These are phyloP conservation scores for Oreochromis tanganicae DNA, from an alignment of 2,113 vertebrate genomes.

Conservation along the genomic window DNA sequence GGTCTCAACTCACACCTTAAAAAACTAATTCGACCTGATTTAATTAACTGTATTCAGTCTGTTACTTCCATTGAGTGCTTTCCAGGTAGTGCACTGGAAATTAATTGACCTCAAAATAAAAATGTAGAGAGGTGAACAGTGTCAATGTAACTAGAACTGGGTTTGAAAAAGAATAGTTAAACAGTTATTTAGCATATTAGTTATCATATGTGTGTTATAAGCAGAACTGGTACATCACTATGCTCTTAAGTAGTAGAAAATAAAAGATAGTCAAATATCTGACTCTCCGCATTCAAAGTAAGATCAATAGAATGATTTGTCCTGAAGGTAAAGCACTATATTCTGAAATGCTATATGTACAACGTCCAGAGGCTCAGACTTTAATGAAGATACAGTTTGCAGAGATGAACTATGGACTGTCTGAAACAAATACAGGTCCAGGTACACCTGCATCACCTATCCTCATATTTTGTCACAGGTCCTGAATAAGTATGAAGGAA, in stretches of 20 bases:
- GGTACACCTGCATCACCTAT: background rate
- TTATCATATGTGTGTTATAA: background rate
- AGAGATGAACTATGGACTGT: background rate
- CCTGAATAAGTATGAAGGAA: background rate
- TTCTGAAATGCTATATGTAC: background rate
- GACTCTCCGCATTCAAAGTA: background rate
- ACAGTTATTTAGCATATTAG: background rate
- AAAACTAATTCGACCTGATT: background rate
- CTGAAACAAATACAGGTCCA: background rate
- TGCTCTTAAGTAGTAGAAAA: background rate
- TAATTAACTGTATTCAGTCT: background rate
- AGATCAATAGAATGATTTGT: background rate
- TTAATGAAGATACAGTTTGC: background rate
- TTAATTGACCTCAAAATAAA: background rate
- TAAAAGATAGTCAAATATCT: background rate
- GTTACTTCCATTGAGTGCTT: background rate
- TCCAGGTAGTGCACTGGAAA: background rate
- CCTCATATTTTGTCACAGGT: background rate
- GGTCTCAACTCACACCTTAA: background rate
- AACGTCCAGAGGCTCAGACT: background rate
- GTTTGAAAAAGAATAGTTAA: background rate
- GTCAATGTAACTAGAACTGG: background rate
- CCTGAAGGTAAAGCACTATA: background rate
- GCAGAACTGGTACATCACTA: background rate
- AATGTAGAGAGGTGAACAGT: background rate